Evolutionary conservation across 2,888 invertebrate genomes (phyloP), one percentile per base, ranked within the genome.

Genomic region (Agriopis aurantiaria): DNA sequence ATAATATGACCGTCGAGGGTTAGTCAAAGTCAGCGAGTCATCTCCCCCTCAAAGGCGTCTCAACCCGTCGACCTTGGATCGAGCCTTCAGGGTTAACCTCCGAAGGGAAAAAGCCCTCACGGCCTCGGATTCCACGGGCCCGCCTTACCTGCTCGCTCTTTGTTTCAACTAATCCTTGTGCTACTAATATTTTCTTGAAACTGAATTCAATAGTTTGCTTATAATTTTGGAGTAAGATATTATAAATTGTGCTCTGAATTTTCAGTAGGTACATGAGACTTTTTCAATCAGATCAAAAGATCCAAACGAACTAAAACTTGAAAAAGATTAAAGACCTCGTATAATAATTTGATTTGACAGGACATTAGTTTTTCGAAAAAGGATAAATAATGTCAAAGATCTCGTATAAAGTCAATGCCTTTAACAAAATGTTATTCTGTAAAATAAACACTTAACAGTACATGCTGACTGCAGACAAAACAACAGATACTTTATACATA

Each of bases 1-100:
- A 84, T 82, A 83, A 84, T 83, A 81, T 80, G 83, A 82, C 82
- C 81, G 83, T 66, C 77, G 85, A 88, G 88, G 89, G 86, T 90
- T 87, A 85, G 83, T 84, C 88, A 90, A 90, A 89, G 90, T 90
- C 90, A 89, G 82, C 85, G 86, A 88, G 88, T 87, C 88, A 85
- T 87, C 86, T 87, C 83, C 85, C 85, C 86, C 82, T 84, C 87
- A 86, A 87, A 88, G 87, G 85, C 90, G 85, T 82, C 85, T 84
- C 84, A 82, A 86, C 88, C 81, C 82, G 89, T 85, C 86, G 89
- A 89, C 90, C 90, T 90, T 90, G 87, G 84, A 73, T 75, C 85
- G 83, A 77, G 79, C 82, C 85, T 84, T 87, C 88, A 87, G 88
- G 88, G 87, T 89, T 87, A 89, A 88, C 88, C 85, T 88, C 88